Evolutionary conservation across 1,140 invertebrate genomes (phyloP).

Genomic region (Tetramorium parvispinum): DNA sequence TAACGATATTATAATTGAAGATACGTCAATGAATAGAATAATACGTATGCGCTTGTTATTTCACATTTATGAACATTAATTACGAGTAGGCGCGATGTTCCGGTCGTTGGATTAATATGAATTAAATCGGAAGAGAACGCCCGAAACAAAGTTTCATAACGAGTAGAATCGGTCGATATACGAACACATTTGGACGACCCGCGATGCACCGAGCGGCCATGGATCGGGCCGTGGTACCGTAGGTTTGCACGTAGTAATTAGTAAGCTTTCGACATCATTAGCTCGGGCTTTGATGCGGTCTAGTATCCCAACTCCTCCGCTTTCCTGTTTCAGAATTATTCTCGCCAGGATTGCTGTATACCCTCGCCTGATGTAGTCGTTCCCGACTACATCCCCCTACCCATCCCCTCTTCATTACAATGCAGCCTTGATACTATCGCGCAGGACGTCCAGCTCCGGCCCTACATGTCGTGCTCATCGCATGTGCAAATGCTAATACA

Average conservation of each 20-base stretch:
- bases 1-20: constrained; percentile 22
- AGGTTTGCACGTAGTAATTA: constrained; percentile 78
- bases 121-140: constrained; percentile 47
- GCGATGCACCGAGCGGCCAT: constrained; percentile 32
- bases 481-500: constrained; percentile 62
- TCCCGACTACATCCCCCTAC: constrained; percentile 14
- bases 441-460: constrained; percentile 50
- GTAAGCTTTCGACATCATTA: constrained; percentile 80
- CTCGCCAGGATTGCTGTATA: constrained; percentile 75
- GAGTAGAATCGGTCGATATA: constrained; percentile 39
- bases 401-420: constrained; percentile 71
- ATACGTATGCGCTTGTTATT: constrained; percentile 32
- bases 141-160: constrained; percentile 49
- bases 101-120: constrained; percentile 28
- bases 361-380: constrained; percentile 67
- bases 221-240: constrained; percentile 30
- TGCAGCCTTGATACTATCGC: constrained; percentile 75
- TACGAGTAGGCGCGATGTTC: constrained; percentile 9
- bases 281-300: constrained; percentile 79
- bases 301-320: constrained; percentile 67
- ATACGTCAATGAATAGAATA: constrained; percentile 34
- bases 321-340: constrained; percentile 75
- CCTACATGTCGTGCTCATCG: constrained; percentile 57
- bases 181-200: constrained; percentile 33
- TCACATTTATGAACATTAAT: constrained; percentile 36